Evolutionary conservation across 2,113 vertebrate genomes (phyloP), one percentile per base, ranked within the genome.

Genomic region (Misgurnus anguillicaudatus): DNA sequence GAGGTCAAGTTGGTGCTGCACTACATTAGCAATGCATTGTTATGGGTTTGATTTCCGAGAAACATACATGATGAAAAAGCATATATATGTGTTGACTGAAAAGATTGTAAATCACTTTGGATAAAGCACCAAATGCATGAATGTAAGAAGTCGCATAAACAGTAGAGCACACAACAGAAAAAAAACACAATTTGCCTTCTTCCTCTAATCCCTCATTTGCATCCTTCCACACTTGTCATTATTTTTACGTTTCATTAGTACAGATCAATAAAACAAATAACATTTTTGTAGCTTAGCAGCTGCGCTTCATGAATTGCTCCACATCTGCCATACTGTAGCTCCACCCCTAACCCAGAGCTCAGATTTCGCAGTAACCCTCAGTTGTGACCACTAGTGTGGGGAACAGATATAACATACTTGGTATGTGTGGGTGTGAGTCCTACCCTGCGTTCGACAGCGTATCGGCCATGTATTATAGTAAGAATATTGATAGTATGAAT

Each of bases 161-260:
- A 81, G 69, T 74, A 48, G 79, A 71, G 81, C 83, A 80, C 82
- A 75, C 62, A 17, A 36, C 60, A 79, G 48, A 72, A 73, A 86
- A n/a, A 86, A 86, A 83, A 75, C 31, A 41, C 82, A 87, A 89
- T 92, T 89, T 90, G 84, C 91, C 89, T 90, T 71, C 31, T 0
- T 0, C 53, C 38, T 72, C 71, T 68, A 77, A 31, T 38, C 79
- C 57, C 39, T 81, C 53, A 0, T 3, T 11, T 0, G 80, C 75
- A 84, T 87, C 74, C 13, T 5, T 6, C 0, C 42, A 81, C 77
- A 51, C 53, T 62, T 80, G 90, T 90, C 88, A 75, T 86, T 79
- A 16, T 48, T 83, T 89, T 91, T 88, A 78, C 90, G 93, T 92
- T 91, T 94, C 92, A 92, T 87, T 87, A 87, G 89, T 73, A 75